Percentiles rank a stretch among this genome's conserved stretches.
phyloP scores from a whole-genome alignment of 2,797 vertebrate genomes.

The Fistularia tabacaria region DNA sequence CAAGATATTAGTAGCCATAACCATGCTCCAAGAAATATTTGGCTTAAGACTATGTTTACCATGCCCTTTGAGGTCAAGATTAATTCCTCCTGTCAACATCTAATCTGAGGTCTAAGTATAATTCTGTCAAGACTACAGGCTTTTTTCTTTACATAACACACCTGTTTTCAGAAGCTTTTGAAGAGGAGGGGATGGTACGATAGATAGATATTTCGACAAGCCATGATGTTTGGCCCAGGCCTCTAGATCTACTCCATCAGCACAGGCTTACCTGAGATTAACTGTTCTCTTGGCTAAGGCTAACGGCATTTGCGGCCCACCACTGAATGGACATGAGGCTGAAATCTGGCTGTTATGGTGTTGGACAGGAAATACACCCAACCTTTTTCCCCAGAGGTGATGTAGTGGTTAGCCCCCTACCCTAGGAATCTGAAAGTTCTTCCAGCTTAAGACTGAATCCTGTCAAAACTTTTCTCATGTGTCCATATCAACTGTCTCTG shows the following conservation, averaged over 20 bases:
- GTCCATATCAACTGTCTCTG: constrained; percentile 21
- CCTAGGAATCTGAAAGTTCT: constrained; percentile 27
- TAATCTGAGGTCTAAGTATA: constrained; percentile 29
- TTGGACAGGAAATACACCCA: constrained; percentile 59
- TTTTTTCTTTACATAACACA: constrained; percentile 36
- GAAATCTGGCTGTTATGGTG: constrained; percentile 61
- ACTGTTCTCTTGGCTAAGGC: constrained; percentile 69
- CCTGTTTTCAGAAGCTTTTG: constrained; percentile 61
- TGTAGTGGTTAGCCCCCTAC: constrained; percentile 44
- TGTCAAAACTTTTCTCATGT: constrained; percentile 18
- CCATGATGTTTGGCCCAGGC: constrained; percentile 64
- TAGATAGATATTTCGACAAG: constrained; percentile 71
- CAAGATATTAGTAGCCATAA: constrained; percentile 10
- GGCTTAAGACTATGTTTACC: background rate
- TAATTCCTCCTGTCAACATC: constrained; percentile 32
- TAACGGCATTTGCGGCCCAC: constrained; percentile 62
- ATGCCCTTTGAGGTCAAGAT: constrained; percentile 1
- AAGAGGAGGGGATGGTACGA: constrained; percentile 45
- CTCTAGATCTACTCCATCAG: constrained; percentile 68
- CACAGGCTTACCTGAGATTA: constrained; percentile 76
- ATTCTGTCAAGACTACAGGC: constrained; percentile 25
- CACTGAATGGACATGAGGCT: constrained; percentile 51
- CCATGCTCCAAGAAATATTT: constrained; percentile 14
- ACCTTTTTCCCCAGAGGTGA: constrained; percentile 47
- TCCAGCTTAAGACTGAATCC: constrained; percentile 36